These are phyloP conservation scores for Agrotis ipsilon DNA, from an alignment of 2,888 invertebrate species.

Conservation along the genomic window DNA sequence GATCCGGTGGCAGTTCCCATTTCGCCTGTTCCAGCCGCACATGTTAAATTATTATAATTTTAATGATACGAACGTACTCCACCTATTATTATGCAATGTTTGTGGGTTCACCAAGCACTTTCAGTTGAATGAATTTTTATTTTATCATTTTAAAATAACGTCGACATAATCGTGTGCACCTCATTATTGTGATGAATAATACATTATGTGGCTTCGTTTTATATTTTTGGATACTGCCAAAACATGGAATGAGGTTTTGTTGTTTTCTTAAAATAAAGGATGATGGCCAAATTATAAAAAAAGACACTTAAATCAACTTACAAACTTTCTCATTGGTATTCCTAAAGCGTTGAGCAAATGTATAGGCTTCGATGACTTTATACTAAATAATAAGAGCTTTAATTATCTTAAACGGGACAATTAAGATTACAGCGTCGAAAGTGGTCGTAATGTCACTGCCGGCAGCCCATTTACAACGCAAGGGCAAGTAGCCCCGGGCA, in stretches of 20 bases:
- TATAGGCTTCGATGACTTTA: constrained; percentile 75
- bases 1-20: constrained; percentile 73
- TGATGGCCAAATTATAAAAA: constrained; percentile 8
- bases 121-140: constrained; percentile 55
- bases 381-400: constrained; percentile 71
- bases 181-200: constrained; percentile 59
- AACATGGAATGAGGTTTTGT: constrained; percentile 19
- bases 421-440: constrained; percentile 80
- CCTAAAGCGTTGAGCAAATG: constrained; percentile 60
- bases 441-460: constrained; percentile 77
- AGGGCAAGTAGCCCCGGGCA: constrained; percentile 64
- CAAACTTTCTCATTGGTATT: constrained; percentile 52
- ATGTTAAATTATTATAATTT: constrained; percentile 75
- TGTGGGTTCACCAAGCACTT: constrained; percentile 48
- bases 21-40: constrained; percentile 70
- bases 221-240: constrained; percentile 30
- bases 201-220: constrained; percentile 43
- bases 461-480: constrained; percentile 76
- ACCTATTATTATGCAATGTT: constrained; percentile 48
- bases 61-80: constrained; percentile 58
- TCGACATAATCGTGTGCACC: constrained; percentile 42
- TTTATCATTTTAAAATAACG: constrained; percentile 56
- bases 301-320: constrained; percentile 18
- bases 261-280: constrained; percentile 14
- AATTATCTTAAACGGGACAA: constrained; percentile 81